Percentiles rank a stretch among this genome's conserved stretches.
Conservation (phyloP, 2,888 invertebrate genomes). For the Lepeophtheirus nordmannii region DNA sequence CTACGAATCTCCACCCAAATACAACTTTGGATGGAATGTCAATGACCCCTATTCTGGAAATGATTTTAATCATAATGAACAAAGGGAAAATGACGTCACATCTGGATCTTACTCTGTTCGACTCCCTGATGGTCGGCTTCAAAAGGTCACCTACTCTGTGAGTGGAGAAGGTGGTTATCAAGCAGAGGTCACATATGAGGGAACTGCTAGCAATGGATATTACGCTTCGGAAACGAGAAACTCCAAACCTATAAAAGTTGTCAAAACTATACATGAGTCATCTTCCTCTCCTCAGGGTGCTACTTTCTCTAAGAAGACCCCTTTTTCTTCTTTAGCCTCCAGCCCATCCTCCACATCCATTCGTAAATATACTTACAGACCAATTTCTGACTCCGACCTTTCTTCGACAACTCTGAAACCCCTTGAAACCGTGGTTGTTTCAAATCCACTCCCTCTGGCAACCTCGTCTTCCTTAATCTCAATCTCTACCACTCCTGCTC, state of each 20-base stretch:
- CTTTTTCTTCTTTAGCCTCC: neutral
- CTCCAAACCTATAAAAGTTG: neutral
- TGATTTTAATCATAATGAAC: slow-evolving; percentile 14
- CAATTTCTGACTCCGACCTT: neutral
- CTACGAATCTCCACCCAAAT: slow-evolving; percentile 5
- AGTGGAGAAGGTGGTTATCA: slow-evolving; percentile 19
- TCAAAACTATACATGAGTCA: neutral
- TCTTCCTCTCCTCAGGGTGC: too few relatives aligned
- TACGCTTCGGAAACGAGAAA: neutral
- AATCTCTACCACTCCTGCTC: neutral
- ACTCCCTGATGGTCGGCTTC: slow-evolving; percentile 16
- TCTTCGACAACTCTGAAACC: neutral
- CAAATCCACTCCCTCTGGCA: neutral
- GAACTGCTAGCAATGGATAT: slow-evolving; percentile 3
- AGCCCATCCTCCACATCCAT: neutral
- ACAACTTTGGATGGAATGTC: slow-evolving; percentile 18
- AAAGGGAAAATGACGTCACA: slow-evolving; percentile 3
- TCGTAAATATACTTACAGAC: neutral
- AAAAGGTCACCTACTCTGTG: slow-evolving; percentile 13
- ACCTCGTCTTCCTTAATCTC: neutral
- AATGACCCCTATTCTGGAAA: slow-evolving; percentile 18
- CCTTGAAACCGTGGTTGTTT: neutral
- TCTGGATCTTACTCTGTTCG: slow-evolving; percentile 15
- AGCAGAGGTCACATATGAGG: slow-evolving; percentile 24
- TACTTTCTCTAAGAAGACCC: neutral